phyloP scores from a whole-genome alignment of 2,113 vertebrate genomes.

The Apistogramma diplotaenia region DNA sequence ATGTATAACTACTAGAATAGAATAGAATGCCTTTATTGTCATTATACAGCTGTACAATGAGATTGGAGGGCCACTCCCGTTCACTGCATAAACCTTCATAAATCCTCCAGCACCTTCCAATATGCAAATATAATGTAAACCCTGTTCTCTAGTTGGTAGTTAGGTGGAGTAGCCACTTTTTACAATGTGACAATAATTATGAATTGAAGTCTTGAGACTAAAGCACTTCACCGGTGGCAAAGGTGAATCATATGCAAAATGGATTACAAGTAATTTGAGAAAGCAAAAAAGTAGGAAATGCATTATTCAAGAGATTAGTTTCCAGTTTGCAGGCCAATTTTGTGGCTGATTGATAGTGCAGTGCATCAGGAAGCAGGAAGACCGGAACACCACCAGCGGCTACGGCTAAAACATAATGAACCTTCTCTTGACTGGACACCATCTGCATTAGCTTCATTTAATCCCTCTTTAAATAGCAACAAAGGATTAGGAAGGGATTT shows the following conservation, averaged over 20 bases:
- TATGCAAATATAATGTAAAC: background rate
- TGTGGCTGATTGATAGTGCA: conserved; percentile 62
- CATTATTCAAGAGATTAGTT: conserved; percentile 66
- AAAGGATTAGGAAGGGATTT: conserved; percentile 74
- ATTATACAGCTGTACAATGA: too few species aligned
- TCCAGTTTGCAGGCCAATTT: conserved; percentile 54
- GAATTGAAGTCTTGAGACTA: background rate
- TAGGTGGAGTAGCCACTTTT: background rate
- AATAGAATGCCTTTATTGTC: too few species aligned
- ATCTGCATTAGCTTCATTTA: conserved; percentile 72
- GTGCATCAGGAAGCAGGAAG: conserved; percentile 33
- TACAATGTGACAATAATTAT: conserved; percentile 10
- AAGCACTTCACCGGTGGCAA: conserved; percentile 3
- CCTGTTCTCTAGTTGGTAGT: background rate
- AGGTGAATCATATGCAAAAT: conserved; percentile 57
- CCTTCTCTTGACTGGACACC: conserved; percentile 66
- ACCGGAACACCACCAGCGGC: conserved; percentile 32
- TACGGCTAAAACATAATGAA: conserved; percentile 54
- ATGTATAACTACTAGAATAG: conserved; percentile 23
- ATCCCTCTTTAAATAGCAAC: conserved; percentile 76
- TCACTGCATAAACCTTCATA: too few species aligned
- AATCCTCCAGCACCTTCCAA: background rate
- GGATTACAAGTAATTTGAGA: conserved; percentile 58
- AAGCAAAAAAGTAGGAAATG: conserved; percentile 43
- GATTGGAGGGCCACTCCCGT: too few species aligned